Percentiles rank a stretch among this genome's conserved stretches.
phyloP scores from a whole-genome alignment of 1,140 invertebrate genomes.

The Apis florea region DNA sequence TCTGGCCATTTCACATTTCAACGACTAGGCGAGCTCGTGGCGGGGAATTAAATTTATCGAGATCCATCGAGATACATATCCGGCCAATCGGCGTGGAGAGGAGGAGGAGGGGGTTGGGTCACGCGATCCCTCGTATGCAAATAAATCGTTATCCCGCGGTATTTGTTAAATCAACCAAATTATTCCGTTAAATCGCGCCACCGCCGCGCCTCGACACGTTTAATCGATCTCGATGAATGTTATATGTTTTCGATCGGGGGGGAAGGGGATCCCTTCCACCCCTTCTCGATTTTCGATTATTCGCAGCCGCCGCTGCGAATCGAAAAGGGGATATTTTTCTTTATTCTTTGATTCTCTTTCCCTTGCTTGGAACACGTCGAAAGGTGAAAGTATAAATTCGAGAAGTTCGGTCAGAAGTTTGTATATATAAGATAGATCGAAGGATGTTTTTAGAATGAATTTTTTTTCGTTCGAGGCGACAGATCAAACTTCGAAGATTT shows the following conservation, averaged over 20 bases:
- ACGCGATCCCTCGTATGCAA: conserved; percentile 49
- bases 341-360: too few species aligned
- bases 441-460: too few species aligned
- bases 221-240: conserved; percentile 44
- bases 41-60: conserved; percentile 56
- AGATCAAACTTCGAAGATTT: too few species aligned
- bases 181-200: conserved; percentile 63
- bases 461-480: too few species aligned
- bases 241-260: background rate
- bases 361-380: too few species aligned
- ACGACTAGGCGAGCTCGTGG: background rate
- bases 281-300: background rate
- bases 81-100: conserved; percentile 7
- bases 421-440: too few species aligned
- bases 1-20: conserved; percentile 28
- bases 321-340: too few species aligned
- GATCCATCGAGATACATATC: conserved; percentile 48
- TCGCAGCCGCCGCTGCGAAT: too few species aligned
- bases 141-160: conserved; percentile 64
- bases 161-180: conserved; percentile 68
- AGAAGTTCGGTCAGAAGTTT: too few species aligned
- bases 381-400: too few species aligned
- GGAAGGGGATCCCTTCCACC: background rate
- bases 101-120: background rate
- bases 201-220: conserved; percentile 34